Conservation (phyloP, 2,888 invertebrate genomes). For the Nomada fabriciana region DNA sequence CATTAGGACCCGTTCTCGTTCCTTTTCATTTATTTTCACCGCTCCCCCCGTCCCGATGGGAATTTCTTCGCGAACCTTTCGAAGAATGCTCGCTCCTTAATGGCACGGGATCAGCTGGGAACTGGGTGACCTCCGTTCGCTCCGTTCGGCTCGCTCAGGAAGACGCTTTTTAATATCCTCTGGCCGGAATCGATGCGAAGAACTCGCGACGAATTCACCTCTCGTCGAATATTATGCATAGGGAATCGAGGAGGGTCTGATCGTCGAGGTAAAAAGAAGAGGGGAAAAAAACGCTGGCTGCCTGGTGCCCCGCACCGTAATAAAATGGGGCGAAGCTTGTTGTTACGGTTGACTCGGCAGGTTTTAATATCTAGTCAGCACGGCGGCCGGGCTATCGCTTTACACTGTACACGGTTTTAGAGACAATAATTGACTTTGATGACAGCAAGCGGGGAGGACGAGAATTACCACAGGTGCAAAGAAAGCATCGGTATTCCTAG, state of each 20-base stretch:
- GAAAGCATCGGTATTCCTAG: constrained; percentile 35
- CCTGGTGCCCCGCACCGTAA: background rate
- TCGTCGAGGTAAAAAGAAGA: background rate
- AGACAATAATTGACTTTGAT: too few relatives aligned
- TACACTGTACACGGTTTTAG: background rate
- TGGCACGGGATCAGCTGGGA: constrained; percentile 34
- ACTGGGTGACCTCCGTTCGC: background rate
- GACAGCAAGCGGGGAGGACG: background rate
- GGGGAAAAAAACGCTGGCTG: too few relatives aligned
- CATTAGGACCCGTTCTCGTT: constrained; percentile 35
- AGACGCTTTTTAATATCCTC: constrained; percentile 3
- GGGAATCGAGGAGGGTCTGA: constrained; percentile 7
- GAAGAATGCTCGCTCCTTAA: constrained; percentile 31
- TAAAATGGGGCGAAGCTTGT: constrained; percentile 17
- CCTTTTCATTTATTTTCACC: background rate
- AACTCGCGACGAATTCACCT: constrained; percentile 1
- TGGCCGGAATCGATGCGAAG: constrained; percentile 3
- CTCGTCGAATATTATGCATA: constrained; percentile 4
- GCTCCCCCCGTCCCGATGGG: background rate
- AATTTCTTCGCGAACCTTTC: constrained; percentile 6
- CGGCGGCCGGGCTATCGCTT: background rate
- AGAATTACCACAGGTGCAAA: constrained; percentile 13
- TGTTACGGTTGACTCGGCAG: background rate
- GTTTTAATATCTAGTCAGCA: background rate
- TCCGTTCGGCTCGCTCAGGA: background rate